These are phyloP conservation scores for Pipistrellus pygmaeus DNA, from an alignment of 2,797 vertebrate species.

Conservation along the genomic window DNA sequence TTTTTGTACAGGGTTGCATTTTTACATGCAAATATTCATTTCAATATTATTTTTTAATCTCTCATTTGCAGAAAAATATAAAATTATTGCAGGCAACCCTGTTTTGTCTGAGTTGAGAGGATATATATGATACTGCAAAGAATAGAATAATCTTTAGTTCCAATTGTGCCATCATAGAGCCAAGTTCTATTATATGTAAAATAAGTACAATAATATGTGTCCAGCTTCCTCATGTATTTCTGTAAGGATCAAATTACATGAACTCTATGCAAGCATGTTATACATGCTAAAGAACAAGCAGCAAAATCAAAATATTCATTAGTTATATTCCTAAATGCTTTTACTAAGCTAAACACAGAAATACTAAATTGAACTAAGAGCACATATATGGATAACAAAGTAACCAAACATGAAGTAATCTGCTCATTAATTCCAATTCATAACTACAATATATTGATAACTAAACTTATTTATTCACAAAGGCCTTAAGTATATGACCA, in stretches of 20 bases:
- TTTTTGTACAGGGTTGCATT: neutral
- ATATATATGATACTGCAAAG: neutral
- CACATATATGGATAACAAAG: neutral
- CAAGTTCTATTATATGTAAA: neutral
- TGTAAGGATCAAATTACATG: neutral
- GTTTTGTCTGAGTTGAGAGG: neutral
- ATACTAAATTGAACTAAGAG: conserved; percentile 4
- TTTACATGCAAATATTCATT: neutral
- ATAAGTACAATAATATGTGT: neutral
- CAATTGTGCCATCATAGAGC: neutral
- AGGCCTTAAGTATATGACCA: neutral
- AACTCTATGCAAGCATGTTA: neutral
- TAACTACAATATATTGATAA: neutral
- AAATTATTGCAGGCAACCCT: neutral
- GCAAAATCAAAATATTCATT: neutral
- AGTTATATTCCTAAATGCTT: neutral
- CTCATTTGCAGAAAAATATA: neutral
- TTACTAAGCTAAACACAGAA: neutral
- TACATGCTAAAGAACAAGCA: neutral
- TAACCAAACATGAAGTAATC: neutral
- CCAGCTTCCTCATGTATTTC: neutral
- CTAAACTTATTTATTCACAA: neutral
- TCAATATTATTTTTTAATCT: neutral
- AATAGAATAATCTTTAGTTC: neutral
- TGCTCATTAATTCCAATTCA: neutral